phyloP scores from a whole-genome alignment of 1,140 invertebrate genomes.

The Aphaenogaster ashmeadi region DNA sequence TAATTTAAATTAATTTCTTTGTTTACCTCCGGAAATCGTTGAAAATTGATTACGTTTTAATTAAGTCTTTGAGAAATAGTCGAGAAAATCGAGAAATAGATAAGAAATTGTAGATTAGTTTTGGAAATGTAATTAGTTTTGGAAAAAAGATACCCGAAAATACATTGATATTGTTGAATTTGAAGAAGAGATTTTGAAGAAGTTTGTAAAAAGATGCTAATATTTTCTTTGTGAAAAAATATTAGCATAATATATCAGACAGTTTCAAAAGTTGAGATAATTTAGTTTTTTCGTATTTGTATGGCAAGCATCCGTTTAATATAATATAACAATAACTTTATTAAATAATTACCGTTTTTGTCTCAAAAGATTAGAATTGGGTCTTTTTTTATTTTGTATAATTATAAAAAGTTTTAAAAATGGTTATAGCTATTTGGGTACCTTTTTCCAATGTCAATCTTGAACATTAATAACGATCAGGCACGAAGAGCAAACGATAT shows the following conservation, averaged over 20 bases:
- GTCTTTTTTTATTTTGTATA: background rate
- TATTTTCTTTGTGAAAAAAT: background rate
- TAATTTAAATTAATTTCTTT: background rate
- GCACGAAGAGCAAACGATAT: constrained; percentile 82
- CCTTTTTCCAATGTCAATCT: constrained; percentile 61
- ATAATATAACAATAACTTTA: background rate
- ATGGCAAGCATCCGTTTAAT: background rate
- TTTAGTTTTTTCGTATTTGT: background rate
- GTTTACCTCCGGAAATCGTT: background rate
- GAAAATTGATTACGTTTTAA: constrained; percentile 22
- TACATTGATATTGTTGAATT: background rate
- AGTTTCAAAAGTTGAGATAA: background rate
- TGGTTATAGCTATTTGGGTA: constrained; percentile 21
- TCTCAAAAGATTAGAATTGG: background rate
- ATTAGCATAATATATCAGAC: background rate
- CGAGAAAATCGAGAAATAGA: background rate
- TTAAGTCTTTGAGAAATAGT: constrained; percentile 22
- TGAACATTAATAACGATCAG: constrained; percentile 81
- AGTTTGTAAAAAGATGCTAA: background rate
- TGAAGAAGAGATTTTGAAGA: background rate
- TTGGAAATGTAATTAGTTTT: constrained; percentile 20
- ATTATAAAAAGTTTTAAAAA: constrained; percentile 6
- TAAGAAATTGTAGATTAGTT: constrained; percentile 31
- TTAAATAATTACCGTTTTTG: constrained; percentile 3
- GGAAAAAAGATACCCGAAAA: constrained; percentile 25